phyloP scores from a whole-genome alignment of 2,888 invertebrate species.

The Ophraella communa region DNA sequence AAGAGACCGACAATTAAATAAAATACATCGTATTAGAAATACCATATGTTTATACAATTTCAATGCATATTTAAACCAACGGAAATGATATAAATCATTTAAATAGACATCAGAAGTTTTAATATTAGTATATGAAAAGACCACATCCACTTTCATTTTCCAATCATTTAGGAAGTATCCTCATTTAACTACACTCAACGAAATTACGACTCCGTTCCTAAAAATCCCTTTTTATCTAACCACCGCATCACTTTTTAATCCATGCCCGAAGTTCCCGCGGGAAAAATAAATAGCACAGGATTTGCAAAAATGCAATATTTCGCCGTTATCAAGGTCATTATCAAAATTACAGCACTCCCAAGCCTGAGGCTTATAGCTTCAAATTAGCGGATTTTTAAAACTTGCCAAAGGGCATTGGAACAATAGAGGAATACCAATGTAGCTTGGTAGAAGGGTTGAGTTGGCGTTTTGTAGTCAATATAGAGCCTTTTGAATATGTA shows the following conservation, averaged over 20 bases:
- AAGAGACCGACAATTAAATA: no score
- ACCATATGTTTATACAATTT: no score
- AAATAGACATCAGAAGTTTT: no score
- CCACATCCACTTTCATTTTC: not conserved
- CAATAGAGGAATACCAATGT: slow-evolving; percentile 24
- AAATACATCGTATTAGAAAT: no score
- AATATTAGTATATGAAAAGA: not conserved
- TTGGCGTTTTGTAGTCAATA: slow-evolving; percentile 19
- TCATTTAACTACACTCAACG: slow-evolving; percentile 36
- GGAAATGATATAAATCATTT: no score
- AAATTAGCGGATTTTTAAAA: slow-evolving; percentile 45
- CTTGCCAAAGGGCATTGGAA: slow-evolving; percentile 26
- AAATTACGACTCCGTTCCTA: slow-evolving; percentile 49
- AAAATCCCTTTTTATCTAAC: slow-evolving; percentile 51
- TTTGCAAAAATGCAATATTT: slow-evolving; percentile 60
- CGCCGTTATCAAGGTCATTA: slow-evolving; percentile 59
- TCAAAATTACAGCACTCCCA: slow-evolving; percentile 54
- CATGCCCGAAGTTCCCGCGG: slow-evolving; percentile 52
- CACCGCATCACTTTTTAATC: slow-evolving; percentile 49
- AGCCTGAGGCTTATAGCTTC: slow-evolving; percentile 50
- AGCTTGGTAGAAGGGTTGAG: slow-evolving; percentile 23
- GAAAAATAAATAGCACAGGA: slow-evolving; percentile 56
- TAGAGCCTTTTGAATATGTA: slow-evolving; percentile 14
- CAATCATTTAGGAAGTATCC: slow-evolving; percentile 10
- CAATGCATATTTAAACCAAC: no score